phyloP scores from a whole-genome alignment of 2,888 invertebrate genomes.

The Hydraecia micacea region DNA sequence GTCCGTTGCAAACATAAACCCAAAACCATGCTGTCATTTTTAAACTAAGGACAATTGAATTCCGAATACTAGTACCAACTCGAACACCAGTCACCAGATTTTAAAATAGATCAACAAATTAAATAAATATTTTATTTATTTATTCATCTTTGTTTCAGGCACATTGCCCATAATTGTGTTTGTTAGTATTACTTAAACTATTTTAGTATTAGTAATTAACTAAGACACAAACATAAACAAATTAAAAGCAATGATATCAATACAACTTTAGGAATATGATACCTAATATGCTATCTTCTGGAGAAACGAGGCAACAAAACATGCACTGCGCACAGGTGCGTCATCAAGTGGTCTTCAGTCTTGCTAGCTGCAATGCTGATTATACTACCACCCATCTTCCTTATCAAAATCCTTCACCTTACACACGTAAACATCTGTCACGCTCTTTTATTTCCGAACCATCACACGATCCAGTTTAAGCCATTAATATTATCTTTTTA shows the following conservation, averaged over 20 bases:
- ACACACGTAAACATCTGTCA: not conserved
- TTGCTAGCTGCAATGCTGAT: not conserved
- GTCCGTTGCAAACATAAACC: not conserved
- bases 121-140: no score
- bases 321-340: no score
- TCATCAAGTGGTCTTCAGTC: not conserved
- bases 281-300: no score
- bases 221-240: no score
- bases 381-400: not conserved
- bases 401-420: not conserved
- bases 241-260: no score
- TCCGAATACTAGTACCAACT: not conserved
- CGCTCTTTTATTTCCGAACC: not conserved
- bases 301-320: no score
- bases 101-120: not conserved
- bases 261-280: no score
- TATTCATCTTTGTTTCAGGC: no score
- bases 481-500: slow-evolving; percentile 18
- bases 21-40: not conserved
- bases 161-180: no score
- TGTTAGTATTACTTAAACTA: no score
- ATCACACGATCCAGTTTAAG: slow-evolving; percentile 13
- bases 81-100: not conserved
- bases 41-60: not conserved
- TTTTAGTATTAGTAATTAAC: no score